Conservation (phyloP, 1,140 invertebrate genomes). For the Dendroctonus ponderosae region DNA sequence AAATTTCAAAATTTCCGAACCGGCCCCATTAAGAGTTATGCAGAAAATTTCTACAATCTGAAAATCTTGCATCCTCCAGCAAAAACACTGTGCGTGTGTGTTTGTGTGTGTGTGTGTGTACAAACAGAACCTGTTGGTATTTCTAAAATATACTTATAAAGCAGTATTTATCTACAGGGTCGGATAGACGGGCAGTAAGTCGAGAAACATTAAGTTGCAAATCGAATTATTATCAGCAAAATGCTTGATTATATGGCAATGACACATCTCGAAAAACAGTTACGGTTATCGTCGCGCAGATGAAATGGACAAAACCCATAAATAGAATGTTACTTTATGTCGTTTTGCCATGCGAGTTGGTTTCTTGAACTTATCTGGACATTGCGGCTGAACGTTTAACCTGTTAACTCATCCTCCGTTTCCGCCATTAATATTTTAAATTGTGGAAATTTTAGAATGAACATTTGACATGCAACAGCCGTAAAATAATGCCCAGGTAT, state of each 20-base stretch:
- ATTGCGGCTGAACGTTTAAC: constrained; percentile 8
- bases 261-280: not conserved
- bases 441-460: constrained; percentile 4
- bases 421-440: constrained; percentile 19
- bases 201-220: too few relatives aligned
- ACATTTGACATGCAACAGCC: constrained; percentile 13
- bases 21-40: too few relatives aligned
- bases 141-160: too few relatives aligned
- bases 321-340: constrained; percentile 8
- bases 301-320: constrained; percentile 3
- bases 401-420: constrained; percentile 19
- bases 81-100: too few relatives aligned
- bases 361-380: constrained; percentile 26
- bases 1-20: too few relatives aligned
- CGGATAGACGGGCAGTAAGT: too few relatives aligned
- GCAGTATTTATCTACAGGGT: not conserved
- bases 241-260: too few relatives aligned
- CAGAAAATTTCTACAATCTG: too few relatives aligned
- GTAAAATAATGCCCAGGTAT: constrained; percentile 8
- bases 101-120: too few relatives aligned
- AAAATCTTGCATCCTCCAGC: too few relatives aligned
- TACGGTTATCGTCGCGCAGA: not conserved
- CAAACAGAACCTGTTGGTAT: too few relatives aligned
- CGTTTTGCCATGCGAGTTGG: constrained; percentile 17
- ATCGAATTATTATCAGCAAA: too few relatives aligned